Evolutionary conservation across 2,113 vertebrate species (phyloP), one percentile per base, ranked within the genome.

Genomic region (Miniopterus natalensis): DNA sequence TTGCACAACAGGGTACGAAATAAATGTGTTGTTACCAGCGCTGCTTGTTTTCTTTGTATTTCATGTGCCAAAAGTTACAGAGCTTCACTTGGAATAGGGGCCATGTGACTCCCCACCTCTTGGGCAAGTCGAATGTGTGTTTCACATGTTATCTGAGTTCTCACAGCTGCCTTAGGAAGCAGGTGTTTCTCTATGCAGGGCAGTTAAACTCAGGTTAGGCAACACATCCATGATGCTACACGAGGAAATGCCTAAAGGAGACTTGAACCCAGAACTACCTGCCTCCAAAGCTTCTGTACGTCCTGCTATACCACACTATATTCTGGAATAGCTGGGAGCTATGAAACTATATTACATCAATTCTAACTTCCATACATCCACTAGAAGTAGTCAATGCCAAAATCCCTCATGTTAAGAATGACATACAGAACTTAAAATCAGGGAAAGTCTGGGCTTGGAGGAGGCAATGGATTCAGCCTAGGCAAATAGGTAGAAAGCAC

Each of bases 21-120:
- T 98, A 98, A 98, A 98, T 89, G 91, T 97, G 91, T 97, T 97
- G 80, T 97, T 94, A 97, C 95, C 95, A 95, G 96, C 86, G 71
- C 89, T 86, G 78, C 88, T 77, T 77, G 97, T 96, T 97, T 91
- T 66, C 92, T 95, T 97, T 96, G 95, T 97, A 88, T 97, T 97
- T 97, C 86, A 17, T 92, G 85, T 61, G 57, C 78, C 88, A 84
- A 81, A 77, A 87, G 63, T 68, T 40, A 51, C 2, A 6, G 79
- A 97, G 63, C 65, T 74, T 12, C 21, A 0, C 18, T 31, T 74
- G 25, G 27, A 66, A 40, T 65, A 84, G 8, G 59, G 49, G 21
- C 55, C 18, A 3, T 85, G 10, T 63, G n/a, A 4, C 61, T 31
- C 12, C 27, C 45, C 75, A 3, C 31, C 49, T 45, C 27, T 4